Evolutionary conservation across 2,888 invertebrate species (phyloP).

Genomic region (Nipponacmea schrenckii): DNA sequence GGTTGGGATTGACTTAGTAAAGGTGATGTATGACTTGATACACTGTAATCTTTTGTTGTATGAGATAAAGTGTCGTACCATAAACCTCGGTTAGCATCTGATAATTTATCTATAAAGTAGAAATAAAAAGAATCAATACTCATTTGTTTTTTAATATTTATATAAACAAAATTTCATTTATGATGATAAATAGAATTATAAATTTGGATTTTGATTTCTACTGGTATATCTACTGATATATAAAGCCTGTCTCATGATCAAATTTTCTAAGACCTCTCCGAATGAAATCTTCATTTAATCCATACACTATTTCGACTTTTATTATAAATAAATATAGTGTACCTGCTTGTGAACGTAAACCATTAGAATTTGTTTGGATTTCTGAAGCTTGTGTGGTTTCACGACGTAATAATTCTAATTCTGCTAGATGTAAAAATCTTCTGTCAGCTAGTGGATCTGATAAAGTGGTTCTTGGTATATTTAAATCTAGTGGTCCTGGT

Average conservation of each 20-base stretch:
- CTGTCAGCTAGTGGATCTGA: slow-evolving; percentile 82
- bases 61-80: neutral
- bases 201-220: too few species aligned
- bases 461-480: slow-evolving; percentile 70
- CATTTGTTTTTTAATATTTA: too few species aligned
- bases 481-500: slow-evolving; percentile 51
- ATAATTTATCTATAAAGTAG: neutral
- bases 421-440: slow-evolving; percentile 74
- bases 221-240: too few species aligned
- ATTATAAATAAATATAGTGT: too few species aligned
- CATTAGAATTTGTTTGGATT: slow-evolving; percentile 23
- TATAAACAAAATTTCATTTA: too few species aligned
- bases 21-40: neutral
- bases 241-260: too few species aligned
- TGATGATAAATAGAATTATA: too few species aligned
- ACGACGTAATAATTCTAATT: slow-evolving; percentile 79
- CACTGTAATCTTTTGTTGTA: neutral
- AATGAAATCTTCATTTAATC: too few species aligned
- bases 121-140: neutral
- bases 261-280: too few species aligned
- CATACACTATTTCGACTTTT: too few species aligned
- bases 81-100: neutral
- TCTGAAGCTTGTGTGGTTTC: slow-evolving; percentile 61
- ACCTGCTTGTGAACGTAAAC: slow-evolving; percentile 14
- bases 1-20: slow-evolving; percentile 3